Conservation (phyloP, 2,888 invertebrate genomes). For the Nomada goodeniana region DNA sequence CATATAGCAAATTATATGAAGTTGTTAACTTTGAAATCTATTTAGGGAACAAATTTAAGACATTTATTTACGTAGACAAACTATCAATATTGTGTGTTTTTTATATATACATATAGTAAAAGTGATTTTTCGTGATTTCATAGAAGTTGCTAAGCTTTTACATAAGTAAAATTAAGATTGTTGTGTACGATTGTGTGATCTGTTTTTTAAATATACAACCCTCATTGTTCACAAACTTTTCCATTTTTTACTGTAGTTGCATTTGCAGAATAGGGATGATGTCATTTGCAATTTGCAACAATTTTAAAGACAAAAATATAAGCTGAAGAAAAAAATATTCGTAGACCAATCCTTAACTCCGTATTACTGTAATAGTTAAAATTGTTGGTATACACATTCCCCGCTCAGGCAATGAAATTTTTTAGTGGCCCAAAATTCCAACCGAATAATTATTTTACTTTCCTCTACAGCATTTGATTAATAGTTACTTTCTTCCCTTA, state of each 20-base stretch:
- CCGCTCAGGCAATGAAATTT: background rate
- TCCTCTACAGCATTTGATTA: background rate
- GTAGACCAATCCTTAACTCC: background rate
- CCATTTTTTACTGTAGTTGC: slow-evolving; percentile 16
- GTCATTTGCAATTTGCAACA: slow-evolving; percentile 25
- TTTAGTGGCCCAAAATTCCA: background rate
- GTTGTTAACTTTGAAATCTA: slow-evolving; percentile 17
- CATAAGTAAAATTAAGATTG: background rate
- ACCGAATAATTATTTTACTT: background rate
- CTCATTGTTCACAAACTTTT: slow-evolving; percentile 1
- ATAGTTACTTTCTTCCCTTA: slow-evolving; percentile 2
- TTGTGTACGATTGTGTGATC: background rate
- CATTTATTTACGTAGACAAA: slow-evolving; percentile 11
- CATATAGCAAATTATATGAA: background rate
- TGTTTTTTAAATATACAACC: slow-evolving; percentile 2
- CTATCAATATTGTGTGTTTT: background rate
- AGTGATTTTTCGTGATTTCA: slow-evolving; percentile 35
- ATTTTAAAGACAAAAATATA: slow-evolving; percentile 25
- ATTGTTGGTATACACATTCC: background rate
- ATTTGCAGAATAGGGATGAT: slow-evolving; percentile 19
- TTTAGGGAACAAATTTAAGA: slow-evolving; percentile 23
- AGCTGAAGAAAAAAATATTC: slow-evolving; percentile 13
- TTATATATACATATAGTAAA: background rate
- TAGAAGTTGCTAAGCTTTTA: slow-evolving; percentile 25
- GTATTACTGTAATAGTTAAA: background rate